Evolutionary conservation across 2,888 invertebrate species (phyloP), one percentile per base, ranked within the genome.

Genomic region (Zaprionus lineosus): DNA sequence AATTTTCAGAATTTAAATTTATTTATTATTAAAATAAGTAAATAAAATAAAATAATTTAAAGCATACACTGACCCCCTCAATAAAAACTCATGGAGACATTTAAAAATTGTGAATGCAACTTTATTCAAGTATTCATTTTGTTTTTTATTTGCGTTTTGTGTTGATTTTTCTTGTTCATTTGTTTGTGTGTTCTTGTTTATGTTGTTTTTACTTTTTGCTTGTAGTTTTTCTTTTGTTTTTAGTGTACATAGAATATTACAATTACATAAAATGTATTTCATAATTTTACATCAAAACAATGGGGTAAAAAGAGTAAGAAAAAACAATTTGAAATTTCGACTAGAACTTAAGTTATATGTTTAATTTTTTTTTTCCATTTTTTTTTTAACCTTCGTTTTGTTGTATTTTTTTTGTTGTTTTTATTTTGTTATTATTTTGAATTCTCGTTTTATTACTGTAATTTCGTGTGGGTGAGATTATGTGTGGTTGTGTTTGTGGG

Each of bases 41-140:
- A n/a, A n/a, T n/a, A n/a, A n/a, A n/a, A n/a, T n/a, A n/a, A n/a
- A n/a, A n/a, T n/a, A n/a, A n/a, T n/a, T n/a, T n/a, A n/a, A n/a
- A n/a, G n/a, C n/a, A n/a, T n/a, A n/a, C n/a, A n/a, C n/a, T n/a
- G n/a, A n/a, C n/a, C n/a, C 6, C 24, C 24, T n/a, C 6, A 24
- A 3, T 24, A 24, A 24, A 24, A 24, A 6, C 8, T n/a, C 6
- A 24, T 24, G n/a, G n/a, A 21, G 7, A 21, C 11, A 39, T 63
- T 81, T 87, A 86, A 87, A 87, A 87, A 88, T 84, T 84, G 84
- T 88, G 88, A 87, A 87, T 88, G 78, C 87, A 87, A 88, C 86
- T 88, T 88, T 87, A 88, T 87, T 87, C 81, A 86, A 86, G 79
- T 81, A 86, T 83, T 76, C 77, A 76, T 63, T 81, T 70, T 62